These are phyloP conservation scores for Morpho achilles DNA, from an alignment of 2,888 invertebrate genomes.

Conservation along the genomic window DNA sequence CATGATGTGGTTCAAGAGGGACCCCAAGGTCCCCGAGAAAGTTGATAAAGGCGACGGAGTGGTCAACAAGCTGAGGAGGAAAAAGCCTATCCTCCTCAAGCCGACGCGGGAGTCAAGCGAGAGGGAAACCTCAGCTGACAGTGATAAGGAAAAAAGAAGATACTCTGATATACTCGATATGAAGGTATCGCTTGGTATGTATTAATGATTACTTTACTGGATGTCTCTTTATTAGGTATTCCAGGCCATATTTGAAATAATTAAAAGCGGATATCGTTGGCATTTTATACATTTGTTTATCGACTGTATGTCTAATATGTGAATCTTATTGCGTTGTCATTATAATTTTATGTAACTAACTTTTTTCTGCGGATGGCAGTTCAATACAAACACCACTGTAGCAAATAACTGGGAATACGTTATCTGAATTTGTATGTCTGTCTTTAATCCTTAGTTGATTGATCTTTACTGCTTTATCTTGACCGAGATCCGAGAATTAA, in stretches of 20 bases:
- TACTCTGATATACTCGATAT: slow-evolving; percentile 71
- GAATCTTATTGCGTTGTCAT: too few species aligned
- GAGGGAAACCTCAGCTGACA: slow-evolving; percentile 69
- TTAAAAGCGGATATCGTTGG: slow-evolving; percentile 19
- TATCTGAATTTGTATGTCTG: background rate
- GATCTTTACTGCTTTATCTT: too few species aligned
- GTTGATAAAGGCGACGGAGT: slow-evolving; percentile 47
- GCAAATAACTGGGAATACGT: slow-evolving; percentile 2
- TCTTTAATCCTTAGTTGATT: too few species aligned
- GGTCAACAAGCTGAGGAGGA: slow-evolving; percentile 59
- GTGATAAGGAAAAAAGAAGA: slow-evolving; percentile 66
- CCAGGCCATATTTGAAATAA: slow-evolving; percentile 8
- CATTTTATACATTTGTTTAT: background rate
- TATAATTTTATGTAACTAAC: too few species aligned
- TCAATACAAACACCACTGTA: too few species aligned
- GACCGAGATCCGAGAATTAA: too few species aligned
- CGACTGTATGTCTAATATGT: too few species aligned
- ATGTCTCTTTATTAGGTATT: slow-evolving; percentile 1
- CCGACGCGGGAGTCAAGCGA: slow-evolving; percentile 69
- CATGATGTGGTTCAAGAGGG: slow-evolving; percentile 76
- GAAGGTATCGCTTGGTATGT: slow-evolving; percentile 65
- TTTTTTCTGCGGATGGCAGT: too few species aligned
- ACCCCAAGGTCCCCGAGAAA: slow-evolving; percentile 62
- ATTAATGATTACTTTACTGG: slow-evolving; percentile 9
- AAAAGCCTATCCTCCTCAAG: slow-evolving; percentile 59